phyloP scores from a whole-genome alignment of 92 coral and sea anemone genomes.

The Epizoanthus ramosus region DNA sequence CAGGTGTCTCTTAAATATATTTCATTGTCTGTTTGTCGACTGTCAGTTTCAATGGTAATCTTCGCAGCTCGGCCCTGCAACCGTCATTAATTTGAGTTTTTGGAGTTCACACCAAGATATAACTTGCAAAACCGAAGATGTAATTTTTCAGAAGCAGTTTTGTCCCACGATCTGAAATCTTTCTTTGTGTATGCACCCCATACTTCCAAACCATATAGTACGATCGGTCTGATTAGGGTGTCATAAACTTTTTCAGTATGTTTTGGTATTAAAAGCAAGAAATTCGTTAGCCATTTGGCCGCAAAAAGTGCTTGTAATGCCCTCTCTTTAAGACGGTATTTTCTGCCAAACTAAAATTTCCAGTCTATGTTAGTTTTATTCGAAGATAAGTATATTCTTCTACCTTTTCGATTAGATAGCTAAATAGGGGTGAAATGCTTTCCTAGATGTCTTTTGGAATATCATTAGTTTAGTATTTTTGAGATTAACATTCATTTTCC shows the following conservation, averaged over 20 bases:
- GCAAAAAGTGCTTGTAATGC: background rate
- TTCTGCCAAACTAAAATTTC: background rate
- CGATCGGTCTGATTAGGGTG: background rate
- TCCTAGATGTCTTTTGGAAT: background rate
- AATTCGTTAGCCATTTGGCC: background rate
- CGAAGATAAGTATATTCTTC: background rate
- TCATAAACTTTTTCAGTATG: background rate
- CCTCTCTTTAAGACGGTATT: background rate
- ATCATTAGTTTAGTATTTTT: too few species aligned
- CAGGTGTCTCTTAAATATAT: background rate
- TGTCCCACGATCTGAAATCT: background rate
- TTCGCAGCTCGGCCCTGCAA: background rate
- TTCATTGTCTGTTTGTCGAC: slow-evolving; percentile 2
- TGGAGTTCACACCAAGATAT: background rate
- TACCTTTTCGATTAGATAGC: background rate
- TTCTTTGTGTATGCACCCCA: background rate
- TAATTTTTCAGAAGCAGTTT: too few species aligned
- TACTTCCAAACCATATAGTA: background rate
- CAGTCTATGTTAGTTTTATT: background rate
- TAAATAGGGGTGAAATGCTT: background rate
- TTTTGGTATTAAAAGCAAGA: background rate
- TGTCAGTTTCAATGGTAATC: background rate
- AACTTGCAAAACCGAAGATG: background rate
- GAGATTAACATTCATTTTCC: too few species aligned
- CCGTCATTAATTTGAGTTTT: slow-evolving; percentile 7